Conservation (phyloP, 2,113 vertebrate species). For the Chamaea fasciata region DNA sequence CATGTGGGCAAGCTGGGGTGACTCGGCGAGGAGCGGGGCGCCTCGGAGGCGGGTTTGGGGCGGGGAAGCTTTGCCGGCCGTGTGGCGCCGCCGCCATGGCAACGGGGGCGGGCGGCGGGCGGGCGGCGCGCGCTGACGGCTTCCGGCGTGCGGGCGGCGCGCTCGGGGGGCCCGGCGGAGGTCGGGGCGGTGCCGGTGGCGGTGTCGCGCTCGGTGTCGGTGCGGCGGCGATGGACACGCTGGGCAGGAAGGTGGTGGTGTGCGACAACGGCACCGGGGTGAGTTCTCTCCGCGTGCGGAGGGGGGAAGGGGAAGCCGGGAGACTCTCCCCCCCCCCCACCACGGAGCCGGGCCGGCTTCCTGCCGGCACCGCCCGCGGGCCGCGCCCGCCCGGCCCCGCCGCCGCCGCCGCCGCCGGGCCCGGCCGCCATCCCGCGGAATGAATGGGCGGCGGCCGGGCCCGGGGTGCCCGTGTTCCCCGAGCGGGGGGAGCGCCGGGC, state of each 20-base stretch:
- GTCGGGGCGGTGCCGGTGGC: background rate
- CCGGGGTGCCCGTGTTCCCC: background rate
- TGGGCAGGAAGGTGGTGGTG: no score
- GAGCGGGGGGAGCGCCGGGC: background rate
- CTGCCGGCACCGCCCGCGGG: background rate
- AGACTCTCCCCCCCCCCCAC: background rate
- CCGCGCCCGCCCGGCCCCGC: background rate
- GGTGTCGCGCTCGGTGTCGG: no score
- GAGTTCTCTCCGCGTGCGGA: no score
- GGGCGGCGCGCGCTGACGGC: background rate
- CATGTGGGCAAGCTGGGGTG: accelerated
- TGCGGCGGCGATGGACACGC: no score
- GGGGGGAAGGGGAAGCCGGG: background rate
- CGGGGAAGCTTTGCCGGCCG: background rate
- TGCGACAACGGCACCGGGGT: no score
- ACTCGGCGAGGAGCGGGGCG: background rate
- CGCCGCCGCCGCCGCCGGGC: background rate
- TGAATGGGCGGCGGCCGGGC: slow-evolving; percentile 6
- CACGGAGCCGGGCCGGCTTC: background rate
- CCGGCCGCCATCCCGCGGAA: background rate
- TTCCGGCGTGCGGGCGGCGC: background rate
- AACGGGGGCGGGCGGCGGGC: background rate
- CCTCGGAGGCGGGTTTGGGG: background rate
- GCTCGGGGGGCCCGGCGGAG: no score
- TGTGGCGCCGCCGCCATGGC: background rate